Conservation (phyloP, 2,113 vertebrate genomes). For the Myotis davidii region DNA sequence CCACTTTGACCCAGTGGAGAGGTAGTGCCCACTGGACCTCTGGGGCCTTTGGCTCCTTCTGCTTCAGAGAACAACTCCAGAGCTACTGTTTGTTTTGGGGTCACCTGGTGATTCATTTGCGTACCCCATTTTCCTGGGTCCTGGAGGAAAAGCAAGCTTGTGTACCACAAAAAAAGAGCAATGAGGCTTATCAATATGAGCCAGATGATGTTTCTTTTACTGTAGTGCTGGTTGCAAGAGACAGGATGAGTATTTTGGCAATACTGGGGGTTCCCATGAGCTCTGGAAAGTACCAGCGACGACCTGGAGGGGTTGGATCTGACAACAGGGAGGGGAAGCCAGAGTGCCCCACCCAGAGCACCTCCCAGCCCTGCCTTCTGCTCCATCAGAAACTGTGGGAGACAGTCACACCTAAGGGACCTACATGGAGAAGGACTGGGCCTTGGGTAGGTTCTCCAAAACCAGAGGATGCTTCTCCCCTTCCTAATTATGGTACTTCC, state of each 20-base stretch:
- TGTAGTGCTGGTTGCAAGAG: background rate
- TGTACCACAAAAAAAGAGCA: background rate
- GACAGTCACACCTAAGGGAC: background rate
- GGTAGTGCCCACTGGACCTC: background rate
- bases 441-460: background rate
- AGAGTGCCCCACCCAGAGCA: background rate
- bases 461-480: background rate
- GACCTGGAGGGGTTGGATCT: background rate
- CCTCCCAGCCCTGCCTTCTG: background rate
- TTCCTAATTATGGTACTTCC: background rate
- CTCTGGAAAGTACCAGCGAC: background rate
- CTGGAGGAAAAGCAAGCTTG: slow-evolving; percentile 10
- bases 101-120: slow-evolving; percentile 10
- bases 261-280: background rate
- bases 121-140: slow-evolving; percentile 23
- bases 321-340: background rate
- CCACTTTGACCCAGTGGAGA: background rate
- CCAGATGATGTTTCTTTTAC: background rate
- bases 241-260: background rate
- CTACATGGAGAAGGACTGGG: background rate
- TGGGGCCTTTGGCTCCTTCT: background rate
- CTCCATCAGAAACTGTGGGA: background rate
- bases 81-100: background rate
- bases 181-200: background rate
- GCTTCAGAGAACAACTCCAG: background rate